Conservation (phyloP, 2,888 invertebrate species). For the Cenopis cana region DNA sequence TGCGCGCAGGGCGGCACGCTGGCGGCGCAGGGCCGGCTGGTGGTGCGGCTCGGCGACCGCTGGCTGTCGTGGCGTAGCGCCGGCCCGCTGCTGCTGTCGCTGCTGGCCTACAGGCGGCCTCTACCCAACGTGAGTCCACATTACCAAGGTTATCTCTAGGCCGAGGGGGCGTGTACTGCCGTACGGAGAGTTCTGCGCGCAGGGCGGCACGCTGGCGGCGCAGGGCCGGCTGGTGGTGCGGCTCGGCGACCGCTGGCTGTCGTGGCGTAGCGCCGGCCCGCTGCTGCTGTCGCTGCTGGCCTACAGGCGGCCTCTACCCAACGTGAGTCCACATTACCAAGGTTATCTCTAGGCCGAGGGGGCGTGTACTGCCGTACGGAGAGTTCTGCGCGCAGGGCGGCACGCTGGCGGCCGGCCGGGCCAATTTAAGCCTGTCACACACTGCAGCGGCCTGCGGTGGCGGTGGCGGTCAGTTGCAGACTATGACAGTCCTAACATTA, state of each 20-base stretch:
- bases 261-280: constrained; percentile 96
- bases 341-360: too few species aligned
- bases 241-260: constrained; percentile 94
- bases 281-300: constrained; percentile 94
- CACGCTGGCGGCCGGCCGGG: constrained; percentile 89
- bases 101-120: constrained; percentile 93
- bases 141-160: too few species aligned
- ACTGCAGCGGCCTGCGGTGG: too few species aligned
- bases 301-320: constrained; percentile 94
- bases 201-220: constrained; percentile 88
- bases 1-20: constrained; percentile 87
- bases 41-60: constrained; percentile 94
- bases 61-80: constrained; percentile 97
- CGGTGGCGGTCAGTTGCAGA: too few species aligned
- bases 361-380: too few species aligned
- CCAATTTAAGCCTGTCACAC: too few species aligned
- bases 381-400: constrained; percentile 88
- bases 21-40: constrained; percentile 92
- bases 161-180: too few species aligned
- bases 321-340: constrained; percentile 78
- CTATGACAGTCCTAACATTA: too few species aligned
- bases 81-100: constrained; percentile 94
- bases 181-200: too few species aligned
- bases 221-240: constrained; percentile 94
- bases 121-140: constrained; percentile 88